These are phyloP conservation scores for human (Homo sapiens) DNA, from an alignment of 2,113 vertebrate genomes.

Conservation along the genomic window GRCh38 chr11:20999001-20999500, in stretches of 20 bases:
- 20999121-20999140: not conserved
- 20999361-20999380: not conserved
- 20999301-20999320: not conserved
- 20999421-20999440: not conserved
- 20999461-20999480: too few species aligned
- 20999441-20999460: too few species aligned
- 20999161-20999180: not conserved
- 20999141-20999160: not conserved
- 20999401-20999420: not conserved
- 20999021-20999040: not conserved
- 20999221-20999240: not conserved
- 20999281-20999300: not conserved
- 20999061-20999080: not conserved
- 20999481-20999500: not conserved
- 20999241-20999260: not conserved
- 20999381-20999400: not conserved
- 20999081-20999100: not conserved
- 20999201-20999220: rapidly evolving
- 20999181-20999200: not conserved
- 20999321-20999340: not conserved
- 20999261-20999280: not conserved
- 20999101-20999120: not conserved
- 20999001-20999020: not conserved
- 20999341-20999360: not conserved
- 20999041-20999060: not conserved